A percentile compares a stretch with the other conserved stretches of the same genome.
Evolutionary conservation across 1,140 invertebrate species (phyloP).

Genomic region (Zaprionus ghesquierei): DNA sequence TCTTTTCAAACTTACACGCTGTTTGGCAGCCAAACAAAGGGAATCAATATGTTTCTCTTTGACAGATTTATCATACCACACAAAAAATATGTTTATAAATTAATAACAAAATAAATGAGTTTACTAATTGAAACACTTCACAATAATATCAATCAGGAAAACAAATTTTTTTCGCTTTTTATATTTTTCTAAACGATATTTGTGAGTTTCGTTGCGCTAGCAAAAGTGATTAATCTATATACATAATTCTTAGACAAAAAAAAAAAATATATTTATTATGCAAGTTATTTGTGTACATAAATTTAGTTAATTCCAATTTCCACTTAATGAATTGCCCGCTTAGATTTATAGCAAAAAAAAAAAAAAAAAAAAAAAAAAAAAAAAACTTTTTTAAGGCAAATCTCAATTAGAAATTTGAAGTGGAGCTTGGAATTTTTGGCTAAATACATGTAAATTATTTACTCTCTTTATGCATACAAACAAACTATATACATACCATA

Average conservation of each 20-base stretch:
- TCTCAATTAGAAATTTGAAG: background rate
- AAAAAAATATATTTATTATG: background rate
- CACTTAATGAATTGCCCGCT: background rate
- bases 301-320: constrained; percentile 2
- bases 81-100: no score
- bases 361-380: background rate
- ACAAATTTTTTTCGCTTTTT: background rate
- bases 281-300: constrained; percentile 23
- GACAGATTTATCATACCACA: no score
- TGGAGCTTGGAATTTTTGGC: background rate
- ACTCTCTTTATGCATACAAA: constrained; percentile 11
- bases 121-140: background rate
- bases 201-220: constrained; percentile 52
- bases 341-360: background rate
- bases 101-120: background rate
- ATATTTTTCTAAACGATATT: background rate
- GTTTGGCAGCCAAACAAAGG: no score
- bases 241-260: background rate
- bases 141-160: background rate
- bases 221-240: background rate
- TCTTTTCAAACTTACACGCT: no score
- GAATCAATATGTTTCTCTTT: no score
- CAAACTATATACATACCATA: constrained; percentile 2
- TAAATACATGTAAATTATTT: background rate
- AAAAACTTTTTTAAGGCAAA: no score